Percentiles rank a stretch among this genome's conserved stretches.
These are phyloP conservation scores for Adelosebastes latens DNA, from an alignment of 2,797 vertebrate species.

Conservation along the genomic window DNA sequence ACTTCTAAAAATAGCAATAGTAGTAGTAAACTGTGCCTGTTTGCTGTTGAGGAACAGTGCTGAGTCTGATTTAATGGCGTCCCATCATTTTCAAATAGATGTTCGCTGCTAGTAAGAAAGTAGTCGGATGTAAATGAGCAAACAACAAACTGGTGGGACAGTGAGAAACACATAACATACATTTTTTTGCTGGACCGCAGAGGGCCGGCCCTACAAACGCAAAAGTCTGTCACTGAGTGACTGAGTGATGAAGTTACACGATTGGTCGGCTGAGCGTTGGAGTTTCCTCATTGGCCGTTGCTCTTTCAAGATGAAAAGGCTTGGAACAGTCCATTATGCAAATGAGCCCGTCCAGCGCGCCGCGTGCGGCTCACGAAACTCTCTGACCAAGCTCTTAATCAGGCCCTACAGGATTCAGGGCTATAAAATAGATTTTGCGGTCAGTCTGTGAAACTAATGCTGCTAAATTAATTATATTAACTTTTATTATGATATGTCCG, in stretches of 20 bases:
- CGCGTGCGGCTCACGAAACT: not conserved
- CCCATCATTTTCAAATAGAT: not conserved
- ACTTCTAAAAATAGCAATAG: not conserved
- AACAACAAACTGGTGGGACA: not conserved
- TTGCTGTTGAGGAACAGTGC: not conserved
- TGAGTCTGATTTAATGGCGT: not conserved
- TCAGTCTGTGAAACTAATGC: not conserved
- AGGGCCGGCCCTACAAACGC: too few species aligned
- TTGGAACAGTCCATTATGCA: too few species aligned
- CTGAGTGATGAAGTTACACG: too few species aligned
- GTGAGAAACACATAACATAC: not conserved
- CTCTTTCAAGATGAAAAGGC: not conserved
- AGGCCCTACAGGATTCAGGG: not conserved
- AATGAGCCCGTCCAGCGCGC: too few species aligned
- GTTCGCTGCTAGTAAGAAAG: not conserved
- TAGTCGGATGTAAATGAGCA: not conserved
- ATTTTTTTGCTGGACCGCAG: not conserved
- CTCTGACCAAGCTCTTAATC: not conserved
- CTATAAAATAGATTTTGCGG: not conserved
- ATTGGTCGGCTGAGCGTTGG: too few species aligned
- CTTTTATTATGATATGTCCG: conserved; percentile 10
- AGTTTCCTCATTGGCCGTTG: too few species aligned
- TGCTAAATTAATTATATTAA: not conserved
- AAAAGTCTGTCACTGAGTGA: too few species aligned
- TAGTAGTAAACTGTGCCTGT: not conserved